Conservation (phyloP, 1,140 invertebrate species). For the Macrobrachium nipponense region DNA sequence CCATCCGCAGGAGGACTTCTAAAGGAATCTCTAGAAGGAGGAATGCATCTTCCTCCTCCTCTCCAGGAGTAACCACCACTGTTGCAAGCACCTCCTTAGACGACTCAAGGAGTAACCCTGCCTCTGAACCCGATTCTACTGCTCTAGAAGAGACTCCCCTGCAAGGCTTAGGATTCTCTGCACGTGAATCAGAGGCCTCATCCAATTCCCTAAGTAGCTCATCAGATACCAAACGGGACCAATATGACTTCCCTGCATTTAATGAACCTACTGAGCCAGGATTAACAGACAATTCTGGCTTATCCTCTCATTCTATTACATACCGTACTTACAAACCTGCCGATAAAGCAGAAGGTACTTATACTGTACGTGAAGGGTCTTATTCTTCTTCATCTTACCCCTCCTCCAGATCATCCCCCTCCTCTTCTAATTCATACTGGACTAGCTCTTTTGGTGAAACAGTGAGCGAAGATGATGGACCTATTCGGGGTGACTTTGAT, state of each 20-base stretch:
- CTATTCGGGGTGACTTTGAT: neutral
- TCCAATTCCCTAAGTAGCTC: slow-evolving; percentile 25
- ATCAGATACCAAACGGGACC: neutral
- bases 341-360: slow-evolving; percentile 18
- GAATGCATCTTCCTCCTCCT: slow-evolving; percentile 16
- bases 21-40: slow-evolving; percentile 29
- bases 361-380: slow-evolving; percentile 30
- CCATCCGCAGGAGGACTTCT: slow-evolving; percentile 36
- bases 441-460: neutral
- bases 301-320: neutral
- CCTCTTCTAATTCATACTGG: slow-evolving; percentile 1
- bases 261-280: slow-evolving; percentile 15
- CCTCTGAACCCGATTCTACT: neutral
- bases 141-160: slow-evolving; percentile 40
- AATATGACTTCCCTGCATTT: slow-evolving; percentile 1
- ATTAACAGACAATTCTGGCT: slow-evolving; percentile 17
- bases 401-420: slow-evolving; percentile 16
- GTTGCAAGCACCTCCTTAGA: slow-evolving; percentile 14
- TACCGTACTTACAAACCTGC: neutral
- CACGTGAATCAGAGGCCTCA: slow-evolving; percentile 32
- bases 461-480: neutral
- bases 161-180: slow-evolving; percentile 25
- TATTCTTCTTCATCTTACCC: slow-evolving; percentile 38
- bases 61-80: slow-evolving; percentile 12
- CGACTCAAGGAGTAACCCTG: slow-evolving; percentile 18